Evolutionary conservation across 2,888 invertebrate genomes (phyloP).

Genomic region (Leptarthrus brevirostris): DNA sequence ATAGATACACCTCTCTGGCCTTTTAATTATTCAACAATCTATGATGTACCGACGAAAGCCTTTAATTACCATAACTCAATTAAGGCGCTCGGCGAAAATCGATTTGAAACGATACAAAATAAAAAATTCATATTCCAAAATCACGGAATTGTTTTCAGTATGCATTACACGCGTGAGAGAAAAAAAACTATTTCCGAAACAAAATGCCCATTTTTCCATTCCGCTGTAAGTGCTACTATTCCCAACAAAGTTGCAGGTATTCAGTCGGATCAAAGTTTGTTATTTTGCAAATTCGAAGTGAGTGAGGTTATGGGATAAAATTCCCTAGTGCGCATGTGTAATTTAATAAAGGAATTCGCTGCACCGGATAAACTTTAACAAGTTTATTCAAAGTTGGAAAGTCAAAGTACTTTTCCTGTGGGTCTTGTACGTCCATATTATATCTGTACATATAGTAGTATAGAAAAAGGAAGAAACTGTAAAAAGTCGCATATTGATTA

Average conservation of each 20-base stretch:
- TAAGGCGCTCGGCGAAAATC: too few relatives aligned
- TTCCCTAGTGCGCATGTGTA: constrained; percentile 36
- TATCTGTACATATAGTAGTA: not conserved
- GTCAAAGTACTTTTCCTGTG: constrained; percentile 29
- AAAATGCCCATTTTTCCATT: constrained; percentile 24
- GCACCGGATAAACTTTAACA: constrained; percentile 42
- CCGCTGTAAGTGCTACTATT: constrained; percentile 1
- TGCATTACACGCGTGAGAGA: too few relatives aligned
- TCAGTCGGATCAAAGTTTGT: not conserved
- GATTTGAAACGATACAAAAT: too few relatives aligned
- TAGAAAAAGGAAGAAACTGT: constrained; percentile 9
- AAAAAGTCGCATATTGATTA: constrained; percentile 37
- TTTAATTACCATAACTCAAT: too few relatives aligned
- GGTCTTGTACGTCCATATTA: not conserved
- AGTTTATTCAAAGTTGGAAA: constrained; percentile 39
- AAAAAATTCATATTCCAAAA: too few relatives aligned
- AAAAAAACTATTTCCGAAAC: too few relatives aligned
- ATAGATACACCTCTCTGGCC: too few relatives aligned
- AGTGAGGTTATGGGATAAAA: constrained; percentile 15
- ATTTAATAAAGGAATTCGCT: constrained; percentile 38
- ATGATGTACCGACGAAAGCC: too few relatives aligned
- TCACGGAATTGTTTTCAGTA: too few relatives aligned
- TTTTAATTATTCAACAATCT: too few relatives aligned
- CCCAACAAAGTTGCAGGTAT: constrained; percentile 7
- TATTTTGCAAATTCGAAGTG: constrained; percentile 29